A percentile compares a stretch with the other conserved stretches of the same genome.
These are phyloP conservation scores for Hirudinaria manillensis DNA, from an alignment of 2,888 invertebrate species.

Conservation along the genomic window DNA sequence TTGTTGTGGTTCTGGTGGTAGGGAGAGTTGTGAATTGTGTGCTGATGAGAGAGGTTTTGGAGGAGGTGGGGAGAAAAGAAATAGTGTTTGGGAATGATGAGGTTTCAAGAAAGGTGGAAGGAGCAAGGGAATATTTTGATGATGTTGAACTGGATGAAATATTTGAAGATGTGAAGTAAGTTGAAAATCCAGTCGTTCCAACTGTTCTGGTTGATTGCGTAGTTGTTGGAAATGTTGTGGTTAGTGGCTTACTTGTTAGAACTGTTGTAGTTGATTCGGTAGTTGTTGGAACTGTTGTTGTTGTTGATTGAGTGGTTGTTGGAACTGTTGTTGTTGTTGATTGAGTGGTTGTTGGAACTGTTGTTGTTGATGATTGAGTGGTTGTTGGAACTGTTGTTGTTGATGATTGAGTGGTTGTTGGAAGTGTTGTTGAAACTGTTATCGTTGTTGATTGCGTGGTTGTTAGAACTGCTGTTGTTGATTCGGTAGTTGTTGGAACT, in stretches of 20 bases:
- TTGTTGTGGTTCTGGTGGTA: slow-evolving; percentile 8
- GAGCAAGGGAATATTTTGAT: background rate
- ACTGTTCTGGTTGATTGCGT: background rate
- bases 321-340: background rate
- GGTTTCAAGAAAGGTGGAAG: no score
- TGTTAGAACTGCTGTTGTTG: slow-evolving; percentile 6
- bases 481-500: slow-evolving; percentile 2
- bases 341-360: background rate
- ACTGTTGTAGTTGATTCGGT: background rate
- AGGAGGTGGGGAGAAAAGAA: background rate
- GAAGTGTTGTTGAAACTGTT: background rate
- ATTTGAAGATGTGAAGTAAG: background rate
- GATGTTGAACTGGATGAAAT: background rate
- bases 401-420: background rate
- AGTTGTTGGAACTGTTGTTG: slow-evolving; percentile 16
- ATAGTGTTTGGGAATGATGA: no score
- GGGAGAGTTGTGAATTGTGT: background rate
- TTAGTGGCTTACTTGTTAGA: background rate
- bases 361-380: background rate
- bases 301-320: background rate
- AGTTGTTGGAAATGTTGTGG: background rate
- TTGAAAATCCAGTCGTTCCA: background rate
- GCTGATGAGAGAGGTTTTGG: no score
- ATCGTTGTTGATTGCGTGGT: background rate
- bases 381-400: slow-evolving; percentile 12